Base-by-base conservation (phyloP, 2,113 vertebrate genomes). In the Rhagologus leucostigma region DNA sequence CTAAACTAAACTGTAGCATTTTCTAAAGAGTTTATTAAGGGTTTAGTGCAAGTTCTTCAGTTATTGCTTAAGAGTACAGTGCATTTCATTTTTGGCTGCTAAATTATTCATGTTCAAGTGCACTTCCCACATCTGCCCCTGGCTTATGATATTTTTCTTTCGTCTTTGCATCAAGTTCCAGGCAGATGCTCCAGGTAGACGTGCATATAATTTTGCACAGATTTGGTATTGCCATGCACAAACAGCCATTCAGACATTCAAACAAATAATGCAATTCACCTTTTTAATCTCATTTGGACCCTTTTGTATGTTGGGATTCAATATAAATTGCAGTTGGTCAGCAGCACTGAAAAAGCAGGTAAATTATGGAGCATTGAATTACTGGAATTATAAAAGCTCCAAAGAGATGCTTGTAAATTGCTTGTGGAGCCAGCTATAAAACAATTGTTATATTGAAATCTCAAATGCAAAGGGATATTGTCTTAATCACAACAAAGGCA, bases 1-100 rank as follows among this genome's bases (percentile, higher is more conserved):
- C 89, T 96, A 94, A 93, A 93, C 59, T 64, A 67, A 76, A 92
- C 80, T 77, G 91, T 35, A 82, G 74, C 62, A 90, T 91, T 95
- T 96, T 93, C 65, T 70, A 63, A 74, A 29, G 59, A 90, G 19
- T 90, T 83, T 87, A 57, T 97, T 77, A 73, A 95, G 90, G 57
- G 85, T 96, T 96, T 96, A 89, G 41, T 65, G 76, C 70, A 85
- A 87, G 42, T 33, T 90, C 39, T 69, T 90, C 21, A 9, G 52
- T 65, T 91, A 78, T 46, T 85, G 33, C 62, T 63, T 24, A 75
- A 68, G 37, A 94, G 44, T 79, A 49, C 37, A 65, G 57, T 55
- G 59, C 41, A 55, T 95, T 89, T 89, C 9, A 33, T 84, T 87
- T 92, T n/a, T 39, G 16, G 41, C 39, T 76, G 42, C 4, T 83